Evolutionary conservation across 2,888 invertebrate species (phyloP), one percentile per base, ranked within the genome.

Genomic region (Drosophila mayaguana): DNA sequence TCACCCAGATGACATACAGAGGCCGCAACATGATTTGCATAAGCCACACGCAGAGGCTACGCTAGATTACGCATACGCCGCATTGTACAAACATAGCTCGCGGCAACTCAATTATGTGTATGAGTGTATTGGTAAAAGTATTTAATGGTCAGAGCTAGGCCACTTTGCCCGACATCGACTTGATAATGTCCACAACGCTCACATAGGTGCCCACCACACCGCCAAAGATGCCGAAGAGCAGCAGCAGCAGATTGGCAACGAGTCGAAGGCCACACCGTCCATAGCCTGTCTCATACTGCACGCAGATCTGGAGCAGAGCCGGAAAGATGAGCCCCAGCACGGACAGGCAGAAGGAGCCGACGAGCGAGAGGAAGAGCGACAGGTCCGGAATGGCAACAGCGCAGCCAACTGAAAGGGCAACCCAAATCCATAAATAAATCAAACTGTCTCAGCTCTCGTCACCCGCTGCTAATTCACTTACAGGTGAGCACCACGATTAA

Each of bases 271-370:
- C 95, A 80, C 92, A 95, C 25, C 94, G 94, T 0, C 97, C 97
- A 53, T 96, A 93, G 9, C 95, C 96, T 3, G 94, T 93, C 0
- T 95, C 95, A 36, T 95, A 94, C 78, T 96, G 93, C 0, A 96
- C 95, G 88, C 96, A 95, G 51, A 97, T 94, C 91, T 98, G 98
- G 71, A 98, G 96, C 16, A 98, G 93, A 1, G 98, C 96, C 0
- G 98, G 98, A 91, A 98, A 97, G 90, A 98, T 97, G 2, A 98
- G 94, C 5, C 98, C 98, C 64, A 98, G 94, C 78, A 97, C 97
- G 3, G 98, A 98, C 38, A 98, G 94, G 83, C 98, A 98, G 14
- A 98, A 96, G 25, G 98, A 98, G 25, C 98, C 98, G 0, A 98
- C 97, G 45, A 98, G 93, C 0, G 98, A 97, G 62, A 98, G 98